Percentiles rank a stretch among this genome's conserved stretches.
phyloP scores from a whole-genome alignment of 2,113 vertebrate genomes.

The Mustela nigripes region DNA sequence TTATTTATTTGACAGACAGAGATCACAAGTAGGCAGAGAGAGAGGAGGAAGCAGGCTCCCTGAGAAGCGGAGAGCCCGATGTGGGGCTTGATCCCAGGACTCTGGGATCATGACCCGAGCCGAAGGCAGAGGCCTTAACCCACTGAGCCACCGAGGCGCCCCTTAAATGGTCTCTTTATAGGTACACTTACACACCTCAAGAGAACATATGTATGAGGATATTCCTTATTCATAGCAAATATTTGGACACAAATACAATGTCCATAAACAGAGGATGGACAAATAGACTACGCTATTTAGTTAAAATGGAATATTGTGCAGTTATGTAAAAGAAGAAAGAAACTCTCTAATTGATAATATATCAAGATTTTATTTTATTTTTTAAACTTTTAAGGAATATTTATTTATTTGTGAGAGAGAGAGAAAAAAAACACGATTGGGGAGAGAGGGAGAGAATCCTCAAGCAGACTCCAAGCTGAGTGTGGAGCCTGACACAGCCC shows the following conservation, averaged over 20 bases:
- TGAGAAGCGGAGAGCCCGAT: no score
- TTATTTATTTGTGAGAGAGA: not conserved
- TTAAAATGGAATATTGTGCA: not conserved
- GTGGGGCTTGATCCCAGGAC: no score
- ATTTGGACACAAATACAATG: not conserved
- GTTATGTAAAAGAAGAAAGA: not conserved
- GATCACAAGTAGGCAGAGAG: no score
- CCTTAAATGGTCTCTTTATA: not conserved
- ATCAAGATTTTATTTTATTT: not conserved
- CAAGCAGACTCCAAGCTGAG: not conserved
- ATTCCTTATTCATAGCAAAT: not conserved
- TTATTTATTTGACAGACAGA: no score
- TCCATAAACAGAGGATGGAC: not conserved
- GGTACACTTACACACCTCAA: not conserved
- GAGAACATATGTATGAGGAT: not conserved
- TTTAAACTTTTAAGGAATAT: not conserved
- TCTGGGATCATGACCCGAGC: no score
- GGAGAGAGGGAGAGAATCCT: not conserved
- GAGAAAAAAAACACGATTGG: not conserved
- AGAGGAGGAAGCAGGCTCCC: no score
- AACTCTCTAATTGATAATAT: not conserved
- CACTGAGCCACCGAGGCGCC: no score
- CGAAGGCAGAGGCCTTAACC: no score
- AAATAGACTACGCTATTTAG: not conserved
- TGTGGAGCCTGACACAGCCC: fast-evolving